phyloP scores from a whole-genome alignment of 2,113 vertebrate genomes.

The Orthonyx spaldingii region DNA sequence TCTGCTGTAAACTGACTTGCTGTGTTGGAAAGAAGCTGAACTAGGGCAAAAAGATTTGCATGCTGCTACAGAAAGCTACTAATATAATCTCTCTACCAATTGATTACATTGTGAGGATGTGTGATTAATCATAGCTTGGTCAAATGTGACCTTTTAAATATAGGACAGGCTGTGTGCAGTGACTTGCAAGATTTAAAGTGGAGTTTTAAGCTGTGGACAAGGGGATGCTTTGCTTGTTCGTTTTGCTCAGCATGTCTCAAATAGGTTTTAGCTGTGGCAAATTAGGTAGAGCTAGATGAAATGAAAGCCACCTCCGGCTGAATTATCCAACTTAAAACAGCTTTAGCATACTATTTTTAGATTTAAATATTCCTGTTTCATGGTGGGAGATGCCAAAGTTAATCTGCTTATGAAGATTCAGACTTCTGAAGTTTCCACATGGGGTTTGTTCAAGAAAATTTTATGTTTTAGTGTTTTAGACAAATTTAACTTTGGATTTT shows the following conservation, averaged over 20 bases:
- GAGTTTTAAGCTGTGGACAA: not conserved
- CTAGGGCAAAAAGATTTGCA: not conserved
- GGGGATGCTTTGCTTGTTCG: not conserved
- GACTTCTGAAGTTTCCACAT: constrained; percentile 26
- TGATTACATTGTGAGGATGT: not conserved
- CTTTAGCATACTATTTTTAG: constrained; percentile 58
- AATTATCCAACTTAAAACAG: constrained; percentile 60
- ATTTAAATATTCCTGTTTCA: constrained; percentile 54
- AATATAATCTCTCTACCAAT: not conserved
- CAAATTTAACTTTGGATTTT: not conserved
- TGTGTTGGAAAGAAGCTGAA: not conserved
- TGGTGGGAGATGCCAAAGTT: constrained; percentile 46
- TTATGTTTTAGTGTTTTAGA: not conserved
- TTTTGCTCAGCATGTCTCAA: constrained; percentile 43
- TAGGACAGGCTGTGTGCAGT: not conserved
- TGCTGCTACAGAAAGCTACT: not conserved
- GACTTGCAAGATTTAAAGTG: constrained; percentile 29
- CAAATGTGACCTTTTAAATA: constrained; percentile 42
- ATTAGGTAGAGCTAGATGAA: constrained; percentile 54
- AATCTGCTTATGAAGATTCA: constrained; percentile 52
- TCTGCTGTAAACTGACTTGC: not conserved
- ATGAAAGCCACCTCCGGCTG: constrained; percentile 35
- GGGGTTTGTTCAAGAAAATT: not conserved
- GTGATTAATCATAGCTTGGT: constrained; percentile 31
- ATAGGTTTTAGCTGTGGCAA: constrained; percentile 46